Evolutionary conservation across 1,140 invertebrate species (phyloP).

Genomic region (Aphelenchoides besseyi): DNA sequence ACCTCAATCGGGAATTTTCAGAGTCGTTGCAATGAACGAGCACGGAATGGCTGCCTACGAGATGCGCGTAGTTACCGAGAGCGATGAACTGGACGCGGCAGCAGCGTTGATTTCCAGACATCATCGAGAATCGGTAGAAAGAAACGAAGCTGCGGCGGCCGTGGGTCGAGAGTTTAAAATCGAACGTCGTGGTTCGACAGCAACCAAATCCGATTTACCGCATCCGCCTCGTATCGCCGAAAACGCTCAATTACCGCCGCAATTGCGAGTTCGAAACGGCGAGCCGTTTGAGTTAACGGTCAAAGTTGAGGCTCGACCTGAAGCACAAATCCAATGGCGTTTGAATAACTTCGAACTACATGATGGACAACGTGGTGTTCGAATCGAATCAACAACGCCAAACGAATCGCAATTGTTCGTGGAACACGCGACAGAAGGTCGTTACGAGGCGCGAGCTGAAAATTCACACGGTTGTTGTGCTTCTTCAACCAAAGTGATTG

Average conservation of each 20-base stretch:
- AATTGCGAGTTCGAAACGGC: slow-evolving; percentile 15
- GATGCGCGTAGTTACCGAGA: slow-evolving; percentile 35
- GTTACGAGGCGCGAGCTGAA: slow-evolving; percentile 34
- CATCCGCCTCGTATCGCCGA: slow-evolving; percentile 32
- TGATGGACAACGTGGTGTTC: slow-evolving; percentile 19
- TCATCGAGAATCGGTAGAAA: neutral
- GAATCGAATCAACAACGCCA: slow-evolving; percentile 28
- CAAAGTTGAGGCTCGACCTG: slow-evolving; percentile 18
- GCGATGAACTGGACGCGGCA: neutral
- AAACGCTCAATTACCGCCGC: slow-evolving; percentile 24
- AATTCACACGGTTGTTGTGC: slow-evolving; percentile 39
- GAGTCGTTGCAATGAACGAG: slow-evolving; percentile 33
- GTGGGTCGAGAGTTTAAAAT: neutral
- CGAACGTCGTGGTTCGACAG: slow-evolving; percentile 4
- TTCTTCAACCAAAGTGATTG: slow-evolving; percentile 34
- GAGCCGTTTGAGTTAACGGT: neutral
- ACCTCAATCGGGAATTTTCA: slow-evolving; percentile 30
- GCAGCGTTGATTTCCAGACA: neutral
- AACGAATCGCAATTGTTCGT: slow-evolving; percentile 35
- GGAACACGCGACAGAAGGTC: slow-evolving; percentile 32
- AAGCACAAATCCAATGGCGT: slow-evolving; percentile 10
- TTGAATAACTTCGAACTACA: slow-evolving; percentile 1
- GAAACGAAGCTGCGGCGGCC: neutral
- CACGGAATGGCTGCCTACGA: slow-evolving; percentile 41
- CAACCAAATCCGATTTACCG: slow-evolving; percentile 30